Percentiles rank a stretch among this genome's conserved stretches.
Conservation (phyloP, 2,113 vertebrate species). For the Ciconia stormi region DNA sequence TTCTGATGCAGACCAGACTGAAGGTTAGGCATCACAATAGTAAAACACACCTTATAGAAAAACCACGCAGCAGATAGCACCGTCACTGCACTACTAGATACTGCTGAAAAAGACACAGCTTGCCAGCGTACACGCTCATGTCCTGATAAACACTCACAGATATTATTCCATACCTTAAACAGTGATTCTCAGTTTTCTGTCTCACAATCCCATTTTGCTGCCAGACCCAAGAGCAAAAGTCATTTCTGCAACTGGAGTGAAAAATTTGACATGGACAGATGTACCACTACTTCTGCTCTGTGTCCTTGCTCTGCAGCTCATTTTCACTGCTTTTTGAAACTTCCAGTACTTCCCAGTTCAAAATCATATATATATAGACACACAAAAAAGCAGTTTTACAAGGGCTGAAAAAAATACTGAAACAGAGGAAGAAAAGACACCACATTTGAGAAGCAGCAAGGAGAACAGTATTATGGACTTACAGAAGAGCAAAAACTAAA, state of each 20-base stretch:
- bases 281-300: not conserved
- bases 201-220: not conserved
- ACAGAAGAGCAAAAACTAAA: not conserved
- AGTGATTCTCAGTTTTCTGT: not conserved
- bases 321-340: not conserved
- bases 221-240: not conserved
- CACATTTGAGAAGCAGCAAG: not conserved
- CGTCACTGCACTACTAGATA: not conserved
- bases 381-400: not conserved
- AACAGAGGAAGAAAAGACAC: not conserved
- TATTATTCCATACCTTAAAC: not conserved
- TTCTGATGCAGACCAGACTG: not conserved
- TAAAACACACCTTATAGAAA: not conserved
- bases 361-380: not conserved
- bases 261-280: not conserved
- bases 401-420: not conserved
- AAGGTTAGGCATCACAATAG: not conserved
- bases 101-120: not conserved
- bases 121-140: fast-evolving
- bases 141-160: fast-evolving
- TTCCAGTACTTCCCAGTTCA: not conserved
- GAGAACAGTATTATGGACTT: not conserved
- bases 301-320: not conserved
- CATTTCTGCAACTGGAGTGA: not conserved
- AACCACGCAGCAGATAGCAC: not conserved